Evolutionary conservation across 1,140 invertebrate genomes (phyloP).

Genomic region (Ridgeia piscesae): DNA sequence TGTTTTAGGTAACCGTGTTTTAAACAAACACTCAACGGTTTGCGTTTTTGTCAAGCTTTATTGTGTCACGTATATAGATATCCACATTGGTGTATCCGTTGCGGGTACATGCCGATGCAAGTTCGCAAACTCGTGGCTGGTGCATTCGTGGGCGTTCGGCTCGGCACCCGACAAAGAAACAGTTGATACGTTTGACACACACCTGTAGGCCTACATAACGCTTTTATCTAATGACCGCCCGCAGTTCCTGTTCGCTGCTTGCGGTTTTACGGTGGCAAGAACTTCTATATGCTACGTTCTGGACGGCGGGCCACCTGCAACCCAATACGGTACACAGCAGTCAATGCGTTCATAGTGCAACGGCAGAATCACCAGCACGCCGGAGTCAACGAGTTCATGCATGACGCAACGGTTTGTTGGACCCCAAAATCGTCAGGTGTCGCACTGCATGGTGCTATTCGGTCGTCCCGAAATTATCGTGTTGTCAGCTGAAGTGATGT

Average conservation of each 20-base stretch:
- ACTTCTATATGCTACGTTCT: neutral
- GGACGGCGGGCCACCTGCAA: neutral
- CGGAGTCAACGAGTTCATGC: no score
- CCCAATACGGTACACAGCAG: neutral
- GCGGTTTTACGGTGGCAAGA: neutral
- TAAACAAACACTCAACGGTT: neutral
- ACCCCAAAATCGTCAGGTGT: neutral
- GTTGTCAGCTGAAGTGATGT: neutral
- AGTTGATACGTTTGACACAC: no score
- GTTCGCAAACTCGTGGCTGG: neutral
- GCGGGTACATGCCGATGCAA: neutral
- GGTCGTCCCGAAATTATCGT: neutral
- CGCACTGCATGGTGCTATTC: neutral
- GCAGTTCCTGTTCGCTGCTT: neutral
- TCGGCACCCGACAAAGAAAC: no score
- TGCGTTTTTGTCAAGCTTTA: neutral
- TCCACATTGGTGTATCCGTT: no score
- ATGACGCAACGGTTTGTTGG: neutral
- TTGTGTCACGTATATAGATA: neutral
- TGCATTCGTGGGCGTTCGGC: no score
- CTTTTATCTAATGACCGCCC: neutral
- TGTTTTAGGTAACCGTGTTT: neutral
- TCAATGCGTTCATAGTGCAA: no score
- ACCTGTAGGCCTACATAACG: neutral
- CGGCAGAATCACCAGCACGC: no score